Conservation (phyloP, 2,113 vertebrate genomes). For the Gasterosteus nipponicus region DNA sequence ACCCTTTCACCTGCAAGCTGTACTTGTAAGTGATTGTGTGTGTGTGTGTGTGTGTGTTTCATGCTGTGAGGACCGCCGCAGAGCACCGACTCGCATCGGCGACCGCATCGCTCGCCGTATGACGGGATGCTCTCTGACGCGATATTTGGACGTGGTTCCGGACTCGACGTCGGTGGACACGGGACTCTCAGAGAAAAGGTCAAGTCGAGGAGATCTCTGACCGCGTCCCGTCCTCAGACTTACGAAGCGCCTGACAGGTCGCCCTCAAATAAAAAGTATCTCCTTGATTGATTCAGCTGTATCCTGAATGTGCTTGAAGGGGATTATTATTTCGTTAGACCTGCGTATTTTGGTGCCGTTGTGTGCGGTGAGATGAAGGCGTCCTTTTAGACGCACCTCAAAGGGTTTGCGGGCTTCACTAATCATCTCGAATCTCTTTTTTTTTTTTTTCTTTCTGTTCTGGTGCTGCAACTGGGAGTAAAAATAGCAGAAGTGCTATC, state of each 20-base stretch:
- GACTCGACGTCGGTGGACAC: not conserved
- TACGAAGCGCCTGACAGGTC: constrained; percentile 43
- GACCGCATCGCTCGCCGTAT: constrained; percentile 33
- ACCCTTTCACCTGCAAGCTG: constrained; percentile 3
- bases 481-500: constrained; percentile 71
- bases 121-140: constrained; percentile 23
- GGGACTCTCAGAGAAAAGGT: not conserved
- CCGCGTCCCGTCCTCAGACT: constrained; percentile 6
- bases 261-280: constrained; percentile 67
- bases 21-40: constrained; percentile 9
- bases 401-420: constrained; percentile 56
- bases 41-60: not conserved
- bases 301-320: constrained; percentile 31
- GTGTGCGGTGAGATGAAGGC: constrained; percentile 54
- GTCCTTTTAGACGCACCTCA: constrained; percentile 56
- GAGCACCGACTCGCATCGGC: constrained; percentile 18
- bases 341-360: constrained; percentile 43
- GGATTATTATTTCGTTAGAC: constrained; percentile 41
- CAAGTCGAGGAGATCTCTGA: not conserved
- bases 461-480: constrained; percentile 53
- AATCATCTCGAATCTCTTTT: constrained; percentile 53
- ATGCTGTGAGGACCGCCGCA: constrained; percentile 28
- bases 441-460: constrained; percentile 70
- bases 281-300: constrained; percentile 28
- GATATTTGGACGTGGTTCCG: constrained; percentile 7